phyloP scores from a whole-genome alignment of 2,797 vertebrate species.

The Mormyrops boulengeri region DNA sequence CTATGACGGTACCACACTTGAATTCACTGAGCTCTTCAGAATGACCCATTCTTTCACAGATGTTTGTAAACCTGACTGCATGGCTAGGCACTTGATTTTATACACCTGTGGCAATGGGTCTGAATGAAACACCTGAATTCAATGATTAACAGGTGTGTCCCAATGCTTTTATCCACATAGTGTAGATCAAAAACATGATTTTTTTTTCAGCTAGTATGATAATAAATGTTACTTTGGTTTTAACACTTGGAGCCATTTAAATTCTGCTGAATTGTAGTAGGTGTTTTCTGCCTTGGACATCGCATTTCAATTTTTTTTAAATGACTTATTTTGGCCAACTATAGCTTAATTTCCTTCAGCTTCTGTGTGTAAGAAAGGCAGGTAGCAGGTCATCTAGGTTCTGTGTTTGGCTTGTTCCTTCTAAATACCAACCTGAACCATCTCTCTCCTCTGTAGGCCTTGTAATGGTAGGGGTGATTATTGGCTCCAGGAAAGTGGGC shows the following conservation, averaged over 20 bases:
- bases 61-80: background rate
- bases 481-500: conserved; percentile 77
- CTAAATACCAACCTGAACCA: background rate
- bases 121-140: background rate
- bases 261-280: background rate
- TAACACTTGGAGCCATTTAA: background rate
- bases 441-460: conserved; percentile 53
- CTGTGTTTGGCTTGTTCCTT: background rate
- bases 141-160: background rate
- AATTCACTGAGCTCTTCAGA: background rate
- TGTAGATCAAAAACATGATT: background rate
- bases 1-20: background rate
- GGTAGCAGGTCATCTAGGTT: background rate
- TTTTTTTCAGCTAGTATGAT: background rate
- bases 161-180: background rate
- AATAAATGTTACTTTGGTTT: background rate
- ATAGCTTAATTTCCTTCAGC: background rate
- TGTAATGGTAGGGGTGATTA: conserved; percentile 84
- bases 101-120: background rate
- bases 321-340: background rate
- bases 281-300: background rate
- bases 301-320: background rate
- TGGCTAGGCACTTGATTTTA: background rate
- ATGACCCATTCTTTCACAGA: background rate
- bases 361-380: background rate